Percentiles rank a stretch among this genome's conserved stretches.
These are phyloP conservation scores for Busseola fusca DNA, from an alignment of 2,888 invertebrate species.

Conservation along the genomic window DNA sequence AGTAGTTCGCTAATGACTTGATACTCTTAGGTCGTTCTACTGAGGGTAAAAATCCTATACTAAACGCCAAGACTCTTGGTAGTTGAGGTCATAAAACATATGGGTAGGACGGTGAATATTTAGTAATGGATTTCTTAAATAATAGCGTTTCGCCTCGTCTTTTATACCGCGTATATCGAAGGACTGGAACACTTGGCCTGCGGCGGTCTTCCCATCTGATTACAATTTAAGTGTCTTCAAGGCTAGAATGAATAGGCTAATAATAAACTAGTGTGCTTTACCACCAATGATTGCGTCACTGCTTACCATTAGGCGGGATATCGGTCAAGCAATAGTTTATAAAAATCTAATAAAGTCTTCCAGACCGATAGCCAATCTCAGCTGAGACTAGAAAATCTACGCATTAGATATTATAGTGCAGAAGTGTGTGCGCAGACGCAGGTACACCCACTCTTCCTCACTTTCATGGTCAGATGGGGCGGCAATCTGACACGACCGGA, in stretches of 20 bases:
- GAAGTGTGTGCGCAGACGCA: neutral
- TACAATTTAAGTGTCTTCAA: too few relatives aligned
- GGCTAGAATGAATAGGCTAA: too few relatives aligned
- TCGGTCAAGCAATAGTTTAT: too few relatives aligned
- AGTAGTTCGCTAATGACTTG: constrained; percentile 57
- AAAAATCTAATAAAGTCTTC: neutral
- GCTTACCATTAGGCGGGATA: too few relatives aligned
- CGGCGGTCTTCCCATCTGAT: too few relatives aligned
- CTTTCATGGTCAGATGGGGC: neutral
- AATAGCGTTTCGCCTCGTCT: too few relatives aligned
- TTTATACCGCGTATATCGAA: too few relatives aligned
- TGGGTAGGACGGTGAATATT: neutral
- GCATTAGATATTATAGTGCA: neutral
- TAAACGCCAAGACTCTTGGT: constrained; percentile 26
- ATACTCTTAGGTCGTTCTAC: constrained; percentile 60
- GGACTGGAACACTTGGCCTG: too few relatives aligned
- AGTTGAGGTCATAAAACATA: neutral
- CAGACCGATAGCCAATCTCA: neutral
- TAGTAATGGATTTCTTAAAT: neutral
- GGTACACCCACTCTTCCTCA: neutral
- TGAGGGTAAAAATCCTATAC: constrained; percentile 55
- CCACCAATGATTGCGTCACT: too few relatives aligned
- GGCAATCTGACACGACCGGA: neutral
- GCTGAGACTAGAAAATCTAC: neutral
- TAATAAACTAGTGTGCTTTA: too few relatives aligned